Evolutionary conservation across 2,797 vertebrate species (phyloP).

Genomic region (Miichthys miiuy): DNA sequence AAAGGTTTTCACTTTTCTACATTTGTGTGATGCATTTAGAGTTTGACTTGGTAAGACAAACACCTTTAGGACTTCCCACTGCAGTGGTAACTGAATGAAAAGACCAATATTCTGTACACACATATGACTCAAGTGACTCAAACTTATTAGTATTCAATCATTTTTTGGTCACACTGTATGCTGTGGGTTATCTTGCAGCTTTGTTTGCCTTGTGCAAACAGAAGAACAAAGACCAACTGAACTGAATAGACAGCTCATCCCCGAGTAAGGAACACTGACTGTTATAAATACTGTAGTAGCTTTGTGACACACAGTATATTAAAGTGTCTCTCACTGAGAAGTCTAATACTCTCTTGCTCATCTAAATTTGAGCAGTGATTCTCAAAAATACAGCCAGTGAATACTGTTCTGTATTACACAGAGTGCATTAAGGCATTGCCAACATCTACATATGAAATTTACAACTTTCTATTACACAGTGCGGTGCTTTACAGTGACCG

Average conservation of each 20-base stretch:
- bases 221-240: constrained; percentile 20
- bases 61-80: not conserved
- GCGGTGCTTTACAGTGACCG: constrained; percentile 36
- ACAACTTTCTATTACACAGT: constrained; percentile 42
- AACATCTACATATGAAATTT: constrained; percentile 59
- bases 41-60: not conserved
- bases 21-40: constrained; percentile 7
- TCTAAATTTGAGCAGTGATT: constrained; percentile 22
- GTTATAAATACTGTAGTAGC: constrained; percentile 7
- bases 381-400: constrained; percentile 36
- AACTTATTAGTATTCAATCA: not conserved
- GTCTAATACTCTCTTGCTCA: constrained; percentile 37
- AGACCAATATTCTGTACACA: constrained; percentile 9
- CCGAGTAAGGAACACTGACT: constrained; percentile 7
- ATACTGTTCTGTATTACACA: constrained; percentile 48
- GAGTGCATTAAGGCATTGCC: constrained; percentile 45
- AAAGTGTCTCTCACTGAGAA: constrained; percentile 11
- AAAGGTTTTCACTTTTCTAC: not conserved
- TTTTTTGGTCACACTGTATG: not conserved
- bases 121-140: constrained; percentile 1
- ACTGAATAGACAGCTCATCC: not conserved
- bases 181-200: constrained; percentile 7
- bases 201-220: constrained; percentile 32
- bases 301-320: not conserved
- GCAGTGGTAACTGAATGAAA: not conserved